Percentiles rank a stretch among this genome's conserved stretches.
Conservation (phyloP, 2,888 invertebrate species). For the Acanthosepion esculentum region DNA sequence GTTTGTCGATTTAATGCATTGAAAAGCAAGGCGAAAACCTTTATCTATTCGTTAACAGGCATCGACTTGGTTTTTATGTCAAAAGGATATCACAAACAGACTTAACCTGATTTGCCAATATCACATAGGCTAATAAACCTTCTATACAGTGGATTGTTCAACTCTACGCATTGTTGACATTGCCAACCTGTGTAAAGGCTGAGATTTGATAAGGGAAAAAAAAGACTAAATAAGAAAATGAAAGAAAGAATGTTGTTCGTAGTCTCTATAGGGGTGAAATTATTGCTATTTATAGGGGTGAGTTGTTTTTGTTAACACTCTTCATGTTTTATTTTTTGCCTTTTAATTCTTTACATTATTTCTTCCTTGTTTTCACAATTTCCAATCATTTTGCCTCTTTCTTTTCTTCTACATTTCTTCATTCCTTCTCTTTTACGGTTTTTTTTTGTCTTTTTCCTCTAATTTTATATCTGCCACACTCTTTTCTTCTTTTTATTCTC, state of each 20-base stretch:
- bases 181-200: conserved; percentile 20
- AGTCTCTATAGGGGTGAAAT: neutral
- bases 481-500: neutral
- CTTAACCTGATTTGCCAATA: conserved; percentile 33
- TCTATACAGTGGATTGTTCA: neutral
- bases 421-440: neutral
- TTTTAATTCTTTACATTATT: neutral
- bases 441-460: neutral
- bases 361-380: neutral
- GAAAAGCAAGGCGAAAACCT: neutral
- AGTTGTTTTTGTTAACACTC: neutral
- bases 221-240: neutral
- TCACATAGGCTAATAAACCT: conserved; percentile 14
- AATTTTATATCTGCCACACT: neutral
- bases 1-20: neutral
- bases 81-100: conserved; percentile 33
- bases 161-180: conserved; percentile 1
- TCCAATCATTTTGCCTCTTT: neutral
- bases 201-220: neutral
- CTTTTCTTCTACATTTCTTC: neutral
- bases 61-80: conserved; percentile 22
- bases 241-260: neutral
- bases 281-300: neutral
- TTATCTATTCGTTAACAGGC: conserved; percentile 33
- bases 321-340: neutral